Evolutionary conservation across 2,113 vertebrate genomes (phyloP).

Genomic region (Etia nguti): DNA sequence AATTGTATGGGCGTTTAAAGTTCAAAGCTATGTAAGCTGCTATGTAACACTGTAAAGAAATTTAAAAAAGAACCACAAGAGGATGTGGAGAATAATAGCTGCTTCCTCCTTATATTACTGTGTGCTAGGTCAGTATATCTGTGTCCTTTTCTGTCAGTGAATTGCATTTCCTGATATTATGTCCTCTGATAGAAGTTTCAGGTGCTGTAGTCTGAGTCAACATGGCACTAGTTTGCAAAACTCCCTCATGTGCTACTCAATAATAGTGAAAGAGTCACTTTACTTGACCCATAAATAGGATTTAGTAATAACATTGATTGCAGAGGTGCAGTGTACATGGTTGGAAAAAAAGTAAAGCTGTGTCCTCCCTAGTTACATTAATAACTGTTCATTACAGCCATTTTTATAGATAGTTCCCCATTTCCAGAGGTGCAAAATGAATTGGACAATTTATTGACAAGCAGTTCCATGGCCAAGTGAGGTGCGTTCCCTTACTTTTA

Average conservation of each 20-base stretch:
- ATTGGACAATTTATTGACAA: background rate
- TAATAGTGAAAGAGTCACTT: constrained; percentile 24
- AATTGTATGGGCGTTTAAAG: background rate
- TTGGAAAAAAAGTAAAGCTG: background rate
- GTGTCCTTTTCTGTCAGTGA: constrained; percentile 10
- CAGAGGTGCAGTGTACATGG: background rate
- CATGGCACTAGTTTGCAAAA: constrained; percentile 25
- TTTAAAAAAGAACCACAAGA: constrained; percentile 14
- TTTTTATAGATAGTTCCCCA: background rate
- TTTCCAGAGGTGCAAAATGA: background rate
- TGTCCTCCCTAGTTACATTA: background rate
- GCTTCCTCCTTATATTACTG: constrained; percentile 55
- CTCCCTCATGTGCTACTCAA: background rate
- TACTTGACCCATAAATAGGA: constrained; percentile 18
- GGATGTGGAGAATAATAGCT: constrained; percentile 55
- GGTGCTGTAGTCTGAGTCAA: constrained; percentile 3
- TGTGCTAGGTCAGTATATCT: constrained; percentile 16
- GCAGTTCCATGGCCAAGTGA: background rate
- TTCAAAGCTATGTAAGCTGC: constrained; percentile 31
- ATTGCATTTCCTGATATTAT: constrained; percentile 36
- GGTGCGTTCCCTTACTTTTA: background rate
- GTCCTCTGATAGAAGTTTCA: background rate
- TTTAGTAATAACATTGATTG: background rate
- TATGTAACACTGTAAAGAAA: background rate
- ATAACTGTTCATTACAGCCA: background rate